These are phyloP conservation scores for Alentia gelatinosa DNA, from an alignment of 2,888 invertebrate genomes.

Conservation along the genomic window DNA sequence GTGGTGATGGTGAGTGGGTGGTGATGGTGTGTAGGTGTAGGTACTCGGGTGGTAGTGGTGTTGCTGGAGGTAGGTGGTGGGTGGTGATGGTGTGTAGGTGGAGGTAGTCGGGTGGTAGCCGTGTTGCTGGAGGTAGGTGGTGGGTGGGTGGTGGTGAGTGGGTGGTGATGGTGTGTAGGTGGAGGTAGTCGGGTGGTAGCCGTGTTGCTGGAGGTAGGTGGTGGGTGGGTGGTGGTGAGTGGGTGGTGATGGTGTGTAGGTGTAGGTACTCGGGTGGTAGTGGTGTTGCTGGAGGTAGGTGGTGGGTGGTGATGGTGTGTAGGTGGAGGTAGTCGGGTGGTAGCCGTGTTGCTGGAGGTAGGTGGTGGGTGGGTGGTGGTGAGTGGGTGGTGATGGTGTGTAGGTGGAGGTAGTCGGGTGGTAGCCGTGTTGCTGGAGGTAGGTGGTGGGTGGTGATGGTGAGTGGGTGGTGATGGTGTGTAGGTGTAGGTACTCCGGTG, in stretches of 20 bases:
- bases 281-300: neutral
- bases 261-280: neutral
- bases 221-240: neutral
- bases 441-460: neutral
- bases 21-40: neutral
- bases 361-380: neutral
- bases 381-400: neutral
- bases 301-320: neutral
- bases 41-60: neutral
- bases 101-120: too few species aligned
- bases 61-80: neutral
- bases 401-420: neutral
- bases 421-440: neutral
- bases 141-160: neutral
- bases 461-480: neutral
- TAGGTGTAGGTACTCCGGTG: neutral
- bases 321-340: neutral
- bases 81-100: neutral
- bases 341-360: neutral
- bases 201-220: neutral
- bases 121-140: too few species aligned
- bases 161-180: too few species aligned
- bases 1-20: neutral
- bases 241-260: neutral
- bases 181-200: too few species aligned